Evolutionary conservation across 2,888 invertebrate species (phyloP), one percentile per base, ranked within the genome.

Genomic region (Drosophila hamatofila): DNA sequence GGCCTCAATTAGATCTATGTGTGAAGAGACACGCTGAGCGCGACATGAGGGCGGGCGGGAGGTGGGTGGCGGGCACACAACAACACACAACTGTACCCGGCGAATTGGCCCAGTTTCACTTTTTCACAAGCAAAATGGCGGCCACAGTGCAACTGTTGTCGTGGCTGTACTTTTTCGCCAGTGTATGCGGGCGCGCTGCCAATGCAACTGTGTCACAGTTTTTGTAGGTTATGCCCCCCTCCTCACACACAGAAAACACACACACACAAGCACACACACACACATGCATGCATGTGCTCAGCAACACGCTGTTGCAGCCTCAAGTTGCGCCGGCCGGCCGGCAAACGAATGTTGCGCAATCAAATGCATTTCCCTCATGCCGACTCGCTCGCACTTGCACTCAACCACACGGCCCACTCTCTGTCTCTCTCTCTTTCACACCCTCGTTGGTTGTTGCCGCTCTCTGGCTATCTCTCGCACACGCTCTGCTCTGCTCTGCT

Each of bases 71-170:
- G 14, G 18, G 33, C 18, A 27, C 25, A 33, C 42, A 54, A 21
- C 35, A 46, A 68, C 80, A 76, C 72, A 77, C 72, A 78, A 78
- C 81, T 78, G 78, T 78, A 78, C 78, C 78, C 78, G 81, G 79
- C 81, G 74, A 73, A 78, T 77, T 74, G 84, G 77, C 86, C 88
- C 77, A 89, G 90, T 85, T 85, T 89, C 74, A 69, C 72, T 72
- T 87, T 75, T 70, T 66, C 79, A 69, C 80, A 83, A 80, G 73
- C 90, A 89, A 85, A 90, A 90, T 85, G 85, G 90, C 90, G 87
- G 88, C 83, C 86, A 59, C 86, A 59, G 55, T 85, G 87, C 87
- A 85, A 87, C 87, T 88, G 86, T 77, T 86, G 86, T 77, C 87
- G 88, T 81, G 86, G 86, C 86, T 87, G 86, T 87, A 87, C 86